phyloP scores from a whole-genome alignment of 2,888 invertebrate genomes.

The Cancer borealis region DNA sequence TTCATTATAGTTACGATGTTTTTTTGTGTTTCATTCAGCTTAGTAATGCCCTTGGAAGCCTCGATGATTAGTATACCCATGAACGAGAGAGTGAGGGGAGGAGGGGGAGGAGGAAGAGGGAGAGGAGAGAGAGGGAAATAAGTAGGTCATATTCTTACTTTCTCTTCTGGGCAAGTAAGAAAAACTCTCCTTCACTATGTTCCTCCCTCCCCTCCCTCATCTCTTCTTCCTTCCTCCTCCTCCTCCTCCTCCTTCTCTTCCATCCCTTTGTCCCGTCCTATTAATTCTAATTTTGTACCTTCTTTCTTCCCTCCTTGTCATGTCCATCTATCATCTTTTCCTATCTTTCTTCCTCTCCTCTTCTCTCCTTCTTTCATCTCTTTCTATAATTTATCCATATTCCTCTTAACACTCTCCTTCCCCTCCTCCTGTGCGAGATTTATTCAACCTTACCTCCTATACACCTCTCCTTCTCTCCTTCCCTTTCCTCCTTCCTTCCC shows the following conservation, averaged over 20 bases:
- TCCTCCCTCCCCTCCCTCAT: not conserved
- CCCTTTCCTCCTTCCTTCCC: not conserved
- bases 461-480: conserved; percentile 40
- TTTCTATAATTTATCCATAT: no score
- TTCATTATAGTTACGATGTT: no score
- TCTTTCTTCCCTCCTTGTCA: no score
- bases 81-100: conserved; percentile 35
- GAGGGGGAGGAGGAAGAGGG: not conserved
- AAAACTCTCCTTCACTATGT: not conserved
- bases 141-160: not conserved
- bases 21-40: no score
- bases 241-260: not conserved
- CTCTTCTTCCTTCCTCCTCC: not conserved
- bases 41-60: no score
- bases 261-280: not conserved
- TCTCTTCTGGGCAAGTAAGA: not conserved
- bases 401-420: no score
- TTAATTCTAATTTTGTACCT: no score
- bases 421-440: no score
- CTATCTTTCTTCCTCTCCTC: no score
- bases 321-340: no score
- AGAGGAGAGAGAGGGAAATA: not conserved
- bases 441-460: not conserved
- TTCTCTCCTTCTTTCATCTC: no score
- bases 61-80: no score